Conservation (phyloP, 2,113 vertebrate genomes). For the Rhodinocichla rosea region DNA sequence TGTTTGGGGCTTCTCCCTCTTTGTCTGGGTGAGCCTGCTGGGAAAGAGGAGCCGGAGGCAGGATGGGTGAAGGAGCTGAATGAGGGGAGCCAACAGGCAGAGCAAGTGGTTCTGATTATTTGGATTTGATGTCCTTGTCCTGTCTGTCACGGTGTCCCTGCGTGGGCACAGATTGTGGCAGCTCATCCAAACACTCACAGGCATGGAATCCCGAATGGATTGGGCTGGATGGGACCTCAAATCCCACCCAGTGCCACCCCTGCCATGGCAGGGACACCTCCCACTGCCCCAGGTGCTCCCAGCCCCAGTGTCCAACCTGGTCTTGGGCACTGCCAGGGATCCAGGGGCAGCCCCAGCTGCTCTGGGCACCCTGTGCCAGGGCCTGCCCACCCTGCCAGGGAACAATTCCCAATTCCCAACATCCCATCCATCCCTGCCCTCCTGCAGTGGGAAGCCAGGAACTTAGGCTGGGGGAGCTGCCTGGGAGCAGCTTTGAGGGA, state of each 20-base stretch:
- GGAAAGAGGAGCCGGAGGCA: fast-evolving
- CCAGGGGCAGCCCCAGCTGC: not conserved
- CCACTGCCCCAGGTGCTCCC: not conserved
- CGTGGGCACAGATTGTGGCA: fast-evolving
- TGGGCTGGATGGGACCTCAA: not conserved
- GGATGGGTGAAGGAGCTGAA: fast-evolving
- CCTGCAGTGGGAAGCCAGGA: not conserved
- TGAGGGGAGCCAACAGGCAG: fast-evolving
- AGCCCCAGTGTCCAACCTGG: fast-evolving
- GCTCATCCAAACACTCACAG: fast-evolving
- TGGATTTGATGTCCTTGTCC: fast-evolving
- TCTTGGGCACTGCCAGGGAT: not conserved
- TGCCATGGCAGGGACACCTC: not conserved
- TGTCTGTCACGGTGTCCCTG: fast-evolving
- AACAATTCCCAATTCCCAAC: not conserved
- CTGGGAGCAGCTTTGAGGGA: not conserved
- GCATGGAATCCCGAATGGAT: no score
- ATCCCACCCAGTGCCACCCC: not conserved
- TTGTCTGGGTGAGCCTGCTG: not conserved
- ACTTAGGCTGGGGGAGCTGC: not conserved
- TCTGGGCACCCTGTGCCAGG: not conserved
- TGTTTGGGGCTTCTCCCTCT: slow-evolving; percentile 4
- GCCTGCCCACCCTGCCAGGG: not conserved
- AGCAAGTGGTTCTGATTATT: fast-evolving
- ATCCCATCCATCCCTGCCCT: not conserved